These are phyloP conservation scores for Bradypodion pumilum DNA, from an alignment of 2,797 vertebrate genomes.

Conservation along the genomic window DNA sequence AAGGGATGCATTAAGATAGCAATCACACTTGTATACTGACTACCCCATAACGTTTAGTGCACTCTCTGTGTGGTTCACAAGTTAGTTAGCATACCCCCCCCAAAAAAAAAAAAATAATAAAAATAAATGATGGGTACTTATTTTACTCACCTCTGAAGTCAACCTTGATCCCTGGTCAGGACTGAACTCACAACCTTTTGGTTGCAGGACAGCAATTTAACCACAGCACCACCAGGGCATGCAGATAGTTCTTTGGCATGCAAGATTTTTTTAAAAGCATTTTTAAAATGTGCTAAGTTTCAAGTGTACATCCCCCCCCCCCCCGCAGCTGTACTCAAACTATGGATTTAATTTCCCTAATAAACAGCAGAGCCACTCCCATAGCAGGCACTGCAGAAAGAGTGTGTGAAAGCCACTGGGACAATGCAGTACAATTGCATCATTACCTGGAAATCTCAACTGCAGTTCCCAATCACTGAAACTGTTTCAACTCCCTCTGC, in stretches of 20 bases:
- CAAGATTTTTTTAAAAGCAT: not conserved
- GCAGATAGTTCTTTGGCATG: not conserved
- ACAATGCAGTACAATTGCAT: constrained; percentile 60
- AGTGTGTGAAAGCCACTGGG: constrained; percentile 37
- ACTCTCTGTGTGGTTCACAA: too few relatives aligned
- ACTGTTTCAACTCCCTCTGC: constrained; percentile 40
- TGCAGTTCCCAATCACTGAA: constrained; percentile 56
- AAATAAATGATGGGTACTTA: too few relatives aligned
- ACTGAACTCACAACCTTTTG: too few relatives aligned
- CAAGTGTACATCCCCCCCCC: constrained; percentile 11
- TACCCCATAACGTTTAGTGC: too few relatives aligned
- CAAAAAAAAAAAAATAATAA: too few relatives aligned
- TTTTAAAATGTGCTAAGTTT: not conserved
- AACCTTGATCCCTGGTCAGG: too few relatives aligned
- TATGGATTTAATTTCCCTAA: constrained; percentile 24
- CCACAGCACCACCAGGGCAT: too few relatives aligned
- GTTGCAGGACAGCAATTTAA: too few relatives aligned
- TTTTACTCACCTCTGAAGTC: too few relatives aligned
- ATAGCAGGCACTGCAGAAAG: constrained; percentile 46
- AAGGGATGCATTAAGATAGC: not conserved
- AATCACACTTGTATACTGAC: too few relatives aligned
- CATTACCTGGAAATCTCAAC: constrained; percentile 63
- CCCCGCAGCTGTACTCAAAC: not conserved
- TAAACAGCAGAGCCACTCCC: constrained; percentile 60
- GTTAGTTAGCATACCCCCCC: too few relatives aligned